phyloP scores from a whole-genome alignment of 2,888 invertebrate genomes.

The Carterocephalus palaemon region DNA sequence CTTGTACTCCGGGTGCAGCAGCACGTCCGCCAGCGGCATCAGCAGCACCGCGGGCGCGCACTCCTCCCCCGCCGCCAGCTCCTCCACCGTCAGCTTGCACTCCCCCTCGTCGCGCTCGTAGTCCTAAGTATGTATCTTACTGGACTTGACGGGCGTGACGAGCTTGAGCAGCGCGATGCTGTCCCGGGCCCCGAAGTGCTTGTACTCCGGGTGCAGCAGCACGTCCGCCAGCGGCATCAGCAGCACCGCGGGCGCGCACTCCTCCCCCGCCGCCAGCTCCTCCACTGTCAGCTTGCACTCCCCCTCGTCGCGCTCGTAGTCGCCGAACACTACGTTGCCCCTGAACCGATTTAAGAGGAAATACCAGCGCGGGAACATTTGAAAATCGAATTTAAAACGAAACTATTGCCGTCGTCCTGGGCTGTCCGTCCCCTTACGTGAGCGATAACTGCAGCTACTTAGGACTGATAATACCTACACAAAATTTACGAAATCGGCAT shows the following conservation, averaged over 20 bases:
- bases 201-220: slow-evolving; percentile 64
- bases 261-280: slow-evolving; percentile 41
- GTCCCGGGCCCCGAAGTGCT: slow-evolving; percentile 54
- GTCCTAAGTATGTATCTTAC: too few relatives aligned
- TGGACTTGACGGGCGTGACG: slow-evolving; percentile 49
- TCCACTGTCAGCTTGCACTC: slow-evolving; percentile 49
- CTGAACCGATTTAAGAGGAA: too few relatives aligned
- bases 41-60: slow-evolving; percentile 58
- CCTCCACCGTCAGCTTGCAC: slow-evolving; percentile 42
- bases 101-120: slow-evolving; percentile 64
- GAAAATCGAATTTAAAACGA: too few relatives aligned
- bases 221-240: slow-evolving; percentile 66
- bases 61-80: slow-evolving; percentile 42
- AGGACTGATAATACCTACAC: too few relatives aligned
- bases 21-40: slow-evolving; percentile 63
- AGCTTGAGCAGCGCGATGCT: slow-evolving; percentile 61
- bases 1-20: slow-evolving; percentile 66
- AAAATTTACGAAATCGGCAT: too few relatives aligned
- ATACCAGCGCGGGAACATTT: too few relatives aligned
- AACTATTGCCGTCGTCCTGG: too few relatives aligned
- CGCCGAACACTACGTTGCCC: slow-evolving; percentile 61
- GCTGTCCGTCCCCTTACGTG: too few relatives aligned
- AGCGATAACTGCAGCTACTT: too few relatives aligned
- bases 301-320: slow-evolving; percentile 61
- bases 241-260: slow-evolving; percentile 55